Base-by-base conservation (phyloP, 2,888 invertebrate species). In the Caenorhabditis sp. region DNA sequence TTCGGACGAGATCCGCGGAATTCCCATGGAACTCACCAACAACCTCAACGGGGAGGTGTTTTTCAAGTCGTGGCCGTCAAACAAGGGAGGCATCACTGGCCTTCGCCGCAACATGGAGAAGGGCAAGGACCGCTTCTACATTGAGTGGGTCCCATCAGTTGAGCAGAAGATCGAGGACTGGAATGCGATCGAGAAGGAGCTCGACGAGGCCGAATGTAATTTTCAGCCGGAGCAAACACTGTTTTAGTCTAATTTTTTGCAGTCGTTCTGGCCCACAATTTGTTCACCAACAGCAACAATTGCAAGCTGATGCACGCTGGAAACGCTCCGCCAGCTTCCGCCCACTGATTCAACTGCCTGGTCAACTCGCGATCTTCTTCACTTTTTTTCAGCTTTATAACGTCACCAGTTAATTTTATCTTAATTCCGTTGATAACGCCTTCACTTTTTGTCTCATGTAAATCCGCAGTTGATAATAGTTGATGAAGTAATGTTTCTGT, bases 181-280 rank as follows among this genome's bases (percentile, higher is more conserved):
- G 46, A 13, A n/a, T 3, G 5, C 26, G 1, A 48, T 48, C 17
- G 27, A 48, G 48, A 26, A 27, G 8, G 30, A 48, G 2, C 30
- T 48, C 15, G 27, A 48, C 30, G 27, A 6, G 17, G 27, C 6
- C 11, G 2, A 4, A 3, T 13, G 48, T 48, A 15, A 27, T 27
- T 48, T 43, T n/a, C 7, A 26, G 26, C 3, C 2, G 27, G 8
- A 15, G 43, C 20, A 1, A 46, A 26, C 9, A 17, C n/a, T 15
- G 1, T 17, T 39, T 26, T 24, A 35, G n/a, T n/a, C 17, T 3
- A 35, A 11, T 26, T n/a, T 17, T 2, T 39, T 62, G 1, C 41
- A 62, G 61, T 39, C 7, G 61, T 62, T 5, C 20, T 50, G n/a
- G 37, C 48, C 20, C 61, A 62, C 41, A 62, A 62, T 7, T 30